These are phyloP conservation scores for Orgyia antiqua DNA, from an alignment of 2,888 invertebrate species.

Conservation along the genomic window DNA sequence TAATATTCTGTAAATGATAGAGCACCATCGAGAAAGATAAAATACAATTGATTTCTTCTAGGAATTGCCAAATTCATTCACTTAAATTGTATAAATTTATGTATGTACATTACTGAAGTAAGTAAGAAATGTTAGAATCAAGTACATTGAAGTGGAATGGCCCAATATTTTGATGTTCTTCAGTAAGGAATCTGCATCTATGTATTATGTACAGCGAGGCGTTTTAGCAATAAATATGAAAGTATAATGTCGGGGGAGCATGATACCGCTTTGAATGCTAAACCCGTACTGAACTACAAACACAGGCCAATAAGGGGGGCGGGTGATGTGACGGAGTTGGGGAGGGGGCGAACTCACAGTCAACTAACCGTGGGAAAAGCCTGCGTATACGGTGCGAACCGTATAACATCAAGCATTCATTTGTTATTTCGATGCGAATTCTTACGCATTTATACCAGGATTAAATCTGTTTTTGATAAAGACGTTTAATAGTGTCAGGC, in stretches of 20 bases:
- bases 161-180: slow-evolving; percentile 18
- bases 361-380: slow-evolving; percentile 68
- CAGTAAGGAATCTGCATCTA: slow-evolving; percentile 29
- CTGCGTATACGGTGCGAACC: slow-evolving; percentile 56
- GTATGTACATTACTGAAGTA: too few species aligned
- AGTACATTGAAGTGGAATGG: too few species aligned
- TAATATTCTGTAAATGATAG: too few species aligned
- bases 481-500: too few species aligned
- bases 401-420: slow-evolving; percentile 49
- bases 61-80: too few species aligned
- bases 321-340: slow-evolving; percentile 29
- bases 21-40: too few species aligned
- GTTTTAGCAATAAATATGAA: slow-evolving; percentile 71
- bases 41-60: too few species aligned
- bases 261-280: slow-evolving; percentile 71
- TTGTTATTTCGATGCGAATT: slow-evolving; percentile 58
- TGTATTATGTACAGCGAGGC: slow-evolving; percentile 46
- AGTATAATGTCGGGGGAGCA: slow-evolving; percentile 67
- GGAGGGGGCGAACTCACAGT: slow-evolving; percentile 45
- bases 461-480: too few species aligned
- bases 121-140: too few species aligned
- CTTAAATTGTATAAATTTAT: too few species aligned
- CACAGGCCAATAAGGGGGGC: slow-evolving; percentile 44
- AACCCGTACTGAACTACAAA: slow-evolving; percentile 70
- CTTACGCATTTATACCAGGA: slow-evolving; percentile 31